Percentiles rank a stretch among this genome's conserved stretches.
Conservation (phyloP, 2,113 vertebrate species). For the Ammodytes dubius region DNA sequence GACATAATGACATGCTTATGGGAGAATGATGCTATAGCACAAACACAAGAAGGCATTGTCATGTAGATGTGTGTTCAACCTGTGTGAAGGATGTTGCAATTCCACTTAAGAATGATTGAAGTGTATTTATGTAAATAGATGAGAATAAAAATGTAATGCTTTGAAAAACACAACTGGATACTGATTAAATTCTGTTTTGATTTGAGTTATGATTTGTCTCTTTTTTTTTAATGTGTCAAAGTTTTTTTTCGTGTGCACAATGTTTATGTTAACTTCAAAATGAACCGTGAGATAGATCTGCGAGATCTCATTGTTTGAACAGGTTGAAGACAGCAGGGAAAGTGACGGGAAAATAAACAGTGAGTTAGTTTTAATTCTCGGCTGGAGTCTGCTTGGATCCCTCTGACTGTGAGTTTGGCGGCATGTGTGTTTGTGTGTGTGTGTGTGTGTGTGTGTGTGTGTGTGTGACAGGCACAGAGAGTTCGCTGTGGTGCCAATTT, state of each 20-base stretch:
- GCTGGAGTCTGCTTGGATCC: conserved; percentile 23
- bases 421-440: conserved; percentile 1
- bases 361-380: conserved; percentile 41
- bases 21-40: background rate
- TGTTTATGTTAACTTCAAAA: background rate
- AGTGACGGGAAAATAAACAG: conserved; percentile 45
- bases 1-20: background rate
- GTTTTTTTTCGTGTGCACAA: background rate
- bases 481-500: conserved; percentile 37
- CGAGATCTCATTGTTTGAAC: conserved; percentile 41
- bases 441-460: conserved; percentile 9
- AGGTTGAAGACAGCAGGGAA: conserved; percentile 11
- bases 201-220: conserved; percentile 5
- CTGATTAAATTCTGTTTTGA: conserved; percentile 40
- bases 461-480: conserved; percentile 29
- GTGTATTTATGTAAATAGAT: conserved; percentile 16
- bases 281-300: conserved; percentile 19
- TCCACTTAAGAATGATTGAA: background rate
- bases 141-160: conserved; percentile 25
- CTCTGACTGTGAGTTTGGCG: conserved; percentile 4
- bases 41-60: background rate
- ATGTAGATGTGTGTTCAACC: conserved; percentile 17
- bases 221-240: conserved; percentile 22
- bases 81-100: background rate
- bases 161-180: background rate